Percentiles rank a stretch among this genome's conserved stretches.
phyloP scores from a whole-genome alignment of 2,113 vertebrate species.

The Hepsetus odoe region DNA sequence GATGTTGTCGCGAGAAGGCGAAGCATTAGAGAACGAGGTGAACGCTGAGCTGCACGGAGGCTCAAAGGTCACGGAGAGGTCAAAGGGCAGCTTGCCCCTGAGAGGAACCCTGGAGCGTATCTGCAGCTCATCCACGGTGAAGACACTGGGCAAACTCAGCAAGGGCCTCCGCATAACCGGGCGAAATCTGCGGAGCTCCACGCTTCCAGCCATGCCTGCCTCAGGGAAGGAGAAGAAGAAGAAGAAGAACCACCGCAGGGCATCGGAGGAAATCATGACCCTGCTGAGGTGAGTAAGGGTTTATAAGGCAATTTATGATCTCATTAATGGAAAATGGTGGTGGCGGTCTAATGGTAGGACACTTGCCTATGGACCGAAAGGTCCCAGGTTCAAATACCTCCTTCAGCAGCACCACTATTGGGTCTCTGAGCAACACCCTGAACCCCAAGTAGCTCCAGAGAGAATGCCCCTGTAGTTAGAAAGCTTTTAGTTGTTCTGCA shows the following conservation, averaged over 20 bases:
- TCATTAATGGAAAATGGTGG: no score
- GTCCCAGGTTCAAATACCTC: no score
- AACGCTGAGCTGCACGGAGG: constrained; percentile 72
- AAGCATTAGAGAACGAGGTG: constrained; percentile 76
- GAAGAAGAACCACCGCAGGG: constrained; percentile 69
- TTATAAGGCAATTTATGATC: no score
- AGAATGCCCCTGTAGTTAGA: no score
- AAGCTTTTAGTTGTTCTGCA: no score
- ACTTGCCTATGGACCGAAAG: no score
- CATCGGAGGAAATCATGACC: constrained; percentile 83
- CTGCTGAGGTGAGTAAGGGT: constrained; percentile 42
- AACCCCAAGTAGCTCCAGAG: no score
- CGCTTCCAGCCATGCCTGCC: constrained; percentile 70
- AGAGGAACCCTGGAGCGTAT: constrained; percentile 85
- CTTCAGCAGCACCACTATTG: no score
- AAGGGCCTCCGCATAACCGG: constrained; percentile 77
- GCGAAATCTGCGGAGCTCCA: constrained; percentile 69
- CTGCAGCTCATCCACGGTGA: constrained; percentile 82
- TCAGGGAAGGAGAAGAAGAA: constrained; percentile 62
- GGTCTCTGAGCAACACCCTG: no score
- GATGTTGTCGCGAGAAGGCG: constrained; percentile 69
- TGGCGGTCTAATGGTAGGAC: no score
- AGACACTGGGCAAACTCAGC: constrained; percentile 79
- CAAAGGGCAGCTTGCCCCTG: constrained; percentile 68
- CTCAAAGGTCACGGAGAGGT: constrained; percentile 61